Evolutionary conservation across 2,888 invertebrate species (phyloP).

Genomic region (Copidosoma aretas): DNA sequence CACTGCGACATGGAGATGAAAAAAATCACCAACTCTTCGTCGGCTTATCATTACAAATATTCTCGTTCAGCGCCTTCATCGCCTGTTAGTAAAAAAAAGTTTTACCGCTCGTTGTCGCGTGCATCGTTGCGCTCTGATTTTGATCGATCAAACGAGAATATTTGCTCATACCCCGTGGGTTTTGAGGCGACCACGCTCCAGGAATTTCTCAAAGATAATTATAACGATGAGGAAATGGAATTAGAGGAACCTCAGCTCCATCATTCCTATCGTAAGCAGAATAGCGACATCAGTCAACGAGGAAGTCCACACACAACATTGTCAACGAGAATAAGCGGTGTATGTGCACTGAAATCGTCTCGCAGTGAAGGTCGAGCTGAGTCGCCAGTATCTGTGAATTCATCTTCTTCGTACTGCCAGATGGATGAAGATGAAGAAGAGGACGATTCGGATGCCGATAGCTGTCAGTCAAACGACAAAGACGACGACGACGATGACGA

Average conservation of each 20-base stretch:
- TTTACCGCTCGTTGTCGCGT: constrained; percentile 44
- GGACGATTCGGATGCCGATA: constrained; percentile 42
- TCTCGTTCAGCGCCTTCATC: constrained; percentile 54
- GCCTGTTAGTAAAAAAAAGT: constrained; percentile 49
- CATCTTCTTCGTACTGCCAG: constrained; percentile 43
- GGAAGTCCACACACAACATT: constrained; percentile 52
- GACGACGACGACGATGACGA: constrained; percentile 33
- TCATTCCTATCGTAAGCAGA: constrained; percentile 49
- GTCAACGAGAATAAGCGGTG: constrained; percentile 52
- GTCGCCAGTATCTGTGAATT: constrained; percentile 52
- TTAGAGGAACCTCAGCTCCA: constrained; percentile 55
- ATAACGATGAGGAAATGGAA: constrained; percentile 59
- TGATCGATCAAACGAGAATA: constrained; percentile 53
- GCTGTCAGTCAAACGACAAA: constrained; percentile 41
- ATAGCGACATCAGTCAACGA: constrained; percentile 36
- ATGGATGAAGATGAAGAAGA: constrained; percentile 45
- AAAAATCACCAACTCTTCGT: constrained; percentile 20
- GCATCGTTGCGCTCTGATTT: constrained; percentile 53
- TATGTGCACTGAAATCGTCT: constrained; percentile 54
- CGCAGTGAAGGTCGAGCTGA: constrained; percentile 60
- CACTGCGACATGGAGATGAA: constrained; percentile 31
- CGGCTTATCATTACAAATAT: constrained; percentile 50
- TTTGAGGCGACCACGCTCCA: constrained; percentile 51
- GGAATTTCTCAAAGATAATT: constrained; percentile 51
- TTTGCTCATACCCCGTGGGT: constrained; percentile 51